Conservation (phyloP, 2,888 invertebrate genomes). For the Strigamia maritima region DNA sequence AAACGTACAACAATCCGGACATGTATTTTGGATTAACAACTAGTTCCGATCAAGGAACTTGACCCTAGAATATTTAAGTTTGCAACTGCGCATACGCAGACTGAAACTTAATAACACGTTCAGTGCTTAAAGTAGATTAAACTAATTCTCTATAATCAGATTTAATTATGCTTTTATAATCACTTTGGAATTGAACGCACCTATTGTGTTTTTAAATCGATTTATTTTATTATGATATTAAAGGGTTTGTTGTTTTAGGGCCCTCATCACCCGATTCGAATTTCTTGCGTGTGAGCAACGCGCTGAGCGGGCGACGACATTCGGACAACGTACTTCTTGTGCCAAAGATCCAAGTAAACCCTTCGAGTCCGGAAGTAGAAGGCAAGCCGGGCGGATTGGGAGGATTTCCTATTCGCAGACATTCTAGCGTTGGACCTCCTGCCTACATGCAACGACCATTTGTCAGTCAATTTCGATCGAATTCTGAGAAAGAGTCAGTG, state of each 20-base stretch:
- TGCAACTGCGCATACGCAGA: too few relatives aligned
- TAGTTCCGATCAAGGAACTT: too few relatives aligned
- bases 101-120: too few relatives aligned
- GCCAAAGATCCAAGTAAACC: conserved; percentile 76
- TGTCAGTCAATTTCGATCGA: background rate
- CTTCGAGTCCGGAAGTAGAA: conserved; percentile 81
- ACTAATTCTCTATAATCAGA: too few relatives aligned
- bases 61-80: too few relatives aligned
- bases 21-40: too few relatives aligned
- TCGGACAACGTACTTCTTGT: conserved; percentile 90
- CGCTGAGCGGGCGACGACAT: conserved; percentile 79
- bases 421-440: conserved; percentile 87
- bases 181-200: too few relatives aligned
- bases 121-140: too few relatives aligned
- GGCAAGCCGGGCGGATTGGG: conserved; percentile 56
- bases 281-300: conserved; percentile 76
- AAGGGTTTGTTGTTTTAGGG: conserved; percentile 43
- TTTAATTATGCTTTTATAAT: too few relatives aligned
- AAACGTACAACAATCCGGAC: too few relatives aligned
- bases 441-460: conserved; percentile 54
- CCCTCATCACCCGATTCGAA: conserved; percentile 80
- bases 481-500: background rate
- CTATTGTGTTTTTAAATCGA: conserved; percentile 1
- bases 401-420: conserved; percentile 78
- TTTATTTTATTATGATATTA: background rate